A percentile compares a stretch with the other conserved stretches of the same genome.
These are phyloP conservation scores for Pantelozetes paolii DNA, from an alignment of 2,888 invertebrate genomes.

Conservation along the genomic window DNA sequence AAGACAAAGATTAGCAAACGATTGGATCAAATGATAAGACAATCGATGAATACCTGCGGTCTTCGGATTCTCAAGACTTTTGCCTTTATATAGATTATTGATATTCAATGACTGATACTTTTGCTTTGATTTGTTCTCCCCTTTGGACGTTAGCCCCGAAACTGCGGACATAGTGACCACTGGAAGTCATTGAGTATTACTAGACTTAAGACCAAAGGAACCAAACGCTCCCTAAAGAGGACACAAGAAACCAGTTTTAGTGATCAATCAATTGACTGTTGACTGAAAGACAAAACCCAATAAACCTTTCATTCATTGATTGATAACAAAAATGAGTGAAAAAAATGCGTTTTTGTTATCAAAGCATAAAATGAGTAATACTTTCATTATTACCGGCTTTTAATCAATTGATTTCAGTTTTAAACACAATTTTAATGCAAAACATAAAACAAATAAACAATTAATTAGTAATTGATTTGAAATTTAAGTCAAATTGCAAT, in stretches of 20 bases:
- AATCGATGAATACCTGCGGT: conserved; percentile 51
- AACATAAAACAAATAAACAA: not conserved
- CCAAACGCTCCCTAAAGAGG: conserved; percentile 66
- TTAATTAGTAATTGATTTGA: not conserved
- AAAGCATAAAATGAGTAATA: not conserved
- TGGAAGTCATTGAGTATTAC: conserved; percentile 81
- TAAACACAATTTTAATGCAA: too few species aligned
- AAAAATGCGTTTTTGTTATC: conserved; percentile 3
- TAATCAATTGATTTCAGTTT: not conserved
- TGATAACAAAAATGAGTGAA: not conserved
- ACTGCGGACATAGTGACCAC: conserved; percentile 94
- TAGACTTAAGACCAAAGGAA: conserved; percentile 66
- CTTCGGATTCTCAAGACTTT: conserved; percentile 55
- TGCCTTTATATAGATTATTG: conserved; percentile 85
- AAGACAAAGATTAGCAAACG: too few species aligned
- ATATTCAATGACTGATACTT: conserved; percentile 90
- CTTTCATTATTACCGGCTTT: conserved; percentile 8
- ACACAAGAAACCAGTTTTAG: conserved; percentile 47
- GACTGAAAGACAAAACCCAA: not conserved
- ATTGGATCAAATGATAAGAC: conserved; percentile 13
- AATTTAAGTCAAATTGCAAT: not conserved
- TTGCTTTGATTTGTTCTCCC: conserved; percentile 74
- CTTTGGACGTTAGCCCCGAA: conserved; percentile 76
- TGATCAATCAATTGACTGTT: not conserved
- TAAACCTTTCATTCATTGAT: not conserved